Percentiles rank a stretch among this genome's conserved stretches.
These are phyloP conservation scores for Brachyhypopomus occidentalis DNA, from an alignment of 2,113 vertebrate species.

Conservation along the genomic window DNA sequence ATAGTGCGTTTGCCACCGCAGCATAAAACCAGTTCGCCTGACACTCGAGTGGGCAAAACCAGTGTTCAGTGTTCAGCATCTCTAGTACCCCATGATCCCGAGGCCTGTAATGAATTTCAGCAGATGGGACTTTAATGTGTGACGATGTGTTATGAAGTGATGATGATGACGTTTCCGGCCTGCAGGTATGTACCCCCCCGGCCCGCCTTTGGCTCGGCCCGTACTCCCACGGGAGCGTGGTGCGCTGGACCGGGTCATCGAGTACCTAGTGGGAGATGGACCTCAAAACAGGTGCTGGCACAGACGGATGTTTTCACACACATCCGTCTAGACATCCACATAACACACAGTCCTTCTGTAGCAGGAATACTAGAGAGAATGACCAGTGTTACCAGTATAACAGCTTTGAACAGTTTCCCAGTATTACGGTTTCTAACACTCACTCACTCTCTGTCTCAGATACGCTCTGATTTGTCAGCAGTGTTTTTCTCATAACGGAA, in stretches of 20 bases:
- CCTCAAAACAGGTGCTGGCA: slow-evolving; percentile 91
- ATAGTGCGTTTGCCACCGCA: too few relatives aligned
- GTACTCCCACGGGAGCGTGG: slow-evolving; percentile 91
- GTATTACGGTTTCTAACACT: neutral
- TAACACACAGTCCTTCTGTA: too few relatives aligned
- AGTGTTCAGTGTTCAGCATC: too few relatives aligned
- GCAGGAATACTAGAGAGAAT: too few relatives aligned
- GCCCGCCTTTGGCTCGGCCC: slow-evolving; percentile 90
- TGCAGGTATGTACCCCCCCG: slow-evolving; percentile 91
- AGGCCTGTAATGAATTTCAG: too few relatives aligned
- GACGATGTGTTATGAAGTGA: neutral
- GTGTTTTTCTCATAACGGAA: slow-evolving; percentile 98
- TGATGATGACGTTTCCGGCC: neutral
- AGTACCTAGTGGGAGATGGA: slow-evolving; percentile 96
- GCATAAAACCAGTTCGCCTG: too few relatives aligned
- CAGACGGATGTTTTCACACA: neutral
- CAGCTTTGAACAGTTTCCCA: neutral
- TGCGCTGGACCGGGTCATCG: slow-evolving; percentile 88
- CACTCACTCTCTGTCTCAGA: slow-evolving; percentile 65
- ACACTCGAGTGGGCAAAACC: too few relatives aligned
- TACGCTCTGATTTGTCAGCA: slow-evolving; percentile 97
- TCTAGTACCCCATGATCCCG: too few relatives aligned
- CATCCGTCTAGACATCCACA: neutral
- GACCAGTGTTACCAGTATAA: too few relatives aligned
- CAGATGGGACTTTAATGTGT: too few relatives aligned